Evolutionary conservation across 2,113 vertebrate species (phyloP).

Genomic region (Actenoides hombroni): DNA sequence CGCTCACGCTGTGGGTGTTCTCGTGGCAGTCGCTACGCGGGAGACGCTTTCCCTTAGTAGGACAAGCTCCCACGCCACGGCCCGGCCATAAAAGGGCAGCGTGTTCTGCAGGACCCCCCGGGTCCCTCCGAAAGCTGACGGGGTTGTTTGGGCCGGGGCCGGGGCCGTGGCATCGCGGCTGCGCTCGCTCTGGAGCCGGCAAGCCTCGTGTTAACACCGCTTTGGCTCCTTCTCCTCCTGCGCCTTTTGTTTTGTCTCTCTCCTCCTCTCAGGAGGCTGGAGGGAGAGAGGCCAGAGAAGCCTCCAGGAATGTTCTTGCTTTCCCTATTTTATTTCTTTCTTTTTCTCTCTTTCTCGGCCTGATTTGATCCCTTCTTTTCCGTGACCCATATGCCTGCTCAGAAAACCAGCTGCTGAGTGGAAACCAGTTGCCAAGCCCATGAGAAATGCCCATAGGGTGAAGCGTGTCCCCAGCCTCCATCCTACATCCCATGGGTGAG

Average conservation of each 20-base stretch:
- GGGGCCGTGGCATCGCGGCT: neutral
- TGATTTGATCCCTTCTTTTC: conserved; percentile 36
- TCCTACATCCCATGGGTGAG: neutral
- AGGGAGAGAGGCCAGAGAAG: conserved; percentile 47
- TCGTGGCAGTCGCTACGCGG: neutral
- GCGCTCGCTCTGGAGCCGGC: neutral
- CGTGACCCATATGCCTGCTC: neutral
- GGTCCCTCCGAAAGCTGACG: neutral
- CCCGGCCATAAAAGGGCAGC: conserved; percentile 57
- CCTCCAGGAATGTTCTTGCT: conserved; percentile 59
- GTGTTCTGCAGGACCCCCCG: conserved; percentile 8
- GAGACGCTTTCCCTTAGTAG: conserved; percentile 60
- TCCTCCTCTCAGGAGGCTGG: conserved; percentile 17
- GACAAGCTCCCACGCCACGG: neutral
- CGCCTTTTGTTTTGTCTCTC: conserved; percentile 56
- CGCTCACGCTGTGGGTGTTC: conserved; percentile 54
- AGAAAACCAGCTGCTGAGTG: neutral
- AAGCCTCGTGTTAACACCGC: neutral
- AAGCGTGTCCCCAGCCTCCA: neutral
- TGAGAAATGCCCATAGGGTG: fast-evolving
- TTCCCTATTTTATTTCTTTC: neutral
- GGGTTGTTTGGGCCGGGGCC: neutral
- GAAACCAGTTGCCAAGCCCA: neutral
- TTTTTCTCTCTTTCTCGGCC: neutral
- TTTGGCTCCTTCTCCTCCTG: neutral